Evolutionary conservation across 2,888 invertebrate species (phyloP), one percentile per base, ranked within the genome.

Genomic region (Electrophaes corylata): DNA sequence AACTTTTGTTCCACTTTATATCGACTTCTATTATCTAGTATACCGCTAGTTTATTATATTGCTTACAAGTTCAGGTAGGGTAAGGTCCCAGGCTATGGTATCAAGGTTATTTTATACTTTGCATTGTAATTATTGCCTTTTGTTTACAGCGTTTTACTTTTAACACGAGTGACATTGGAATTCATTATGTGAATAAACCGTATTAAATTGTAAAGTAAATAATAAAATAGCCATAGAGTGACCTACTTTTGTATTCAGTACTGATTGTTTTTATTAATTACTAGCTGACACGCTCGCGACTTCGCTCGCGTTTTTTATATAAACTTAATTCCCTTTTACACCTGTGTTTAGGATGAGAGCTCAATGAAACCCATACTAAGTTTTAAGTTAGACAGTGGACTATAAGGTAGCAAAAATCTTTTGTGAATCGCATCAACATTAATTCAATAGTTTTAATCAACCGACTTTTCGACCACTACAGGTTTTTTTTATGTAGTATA

Each of bases 181-280:
- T 41, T 35, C n/a, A 26, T 26, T 4, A 29, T 29, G 19, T 51
- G 64, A 66, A 61, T 70, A 70, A 62, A 66, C 50, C 51, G 40
- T 18, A 61, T 69, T 69, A 66, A 56, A 60, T 29, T 39, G 23
- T 18, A 11, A 16, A 48, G 41, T 14, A 29, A 43, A 43, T 48
- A 47, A 54, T 33, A 54, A n/a, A 41, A 35, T 52, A n/a, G 26
- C 43, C 35, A 35, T 37, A 43, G n/a, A n/a, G 48, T 44, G 43
- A 55, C 55, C 48, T 55, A 48, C 12, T 54, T 40, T 48, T 43
- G 37, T 26, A 43, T 55, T 48, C 12, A 37, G 37, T 44, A 44
- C 1, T 11, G 6, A 51, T 12, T 26, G 44, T 31, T 14, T 18
- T 35, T 49, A 23, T 52, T 12, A n/a, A n/a, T n/a, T n/a, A n/a